Evolutionary conservation across 2,888 invertebrate genomes (phyloP), one percentile per base, ranked within the genome.

Genomic region (Syritta pipiens): DNA sequence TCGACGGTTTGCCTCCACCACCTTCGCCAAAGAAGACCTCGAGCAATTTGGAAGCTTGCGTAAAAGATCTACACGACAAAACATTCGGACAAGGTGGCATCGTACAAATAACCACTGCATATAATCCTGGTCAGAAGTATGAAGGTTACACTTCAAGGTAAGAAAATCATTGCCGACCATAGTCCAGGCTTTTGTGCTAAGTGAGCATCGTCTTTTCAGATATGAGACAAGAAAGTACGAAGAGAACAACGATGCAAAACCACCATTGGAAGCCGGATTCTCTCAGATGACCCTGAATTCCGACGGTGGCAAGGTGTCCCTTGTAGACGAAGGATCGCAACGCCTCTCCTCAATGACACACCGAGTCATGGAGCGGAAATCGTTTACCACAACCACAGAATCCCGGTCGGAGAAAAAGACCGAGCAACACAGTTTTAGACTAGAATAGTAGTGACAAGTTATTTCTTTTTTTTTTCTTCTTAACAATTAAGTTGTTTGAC

Each of bases 131-230:
- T 22, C 86, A 86, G 82, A 92, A 90, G 81, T 93, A 93, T 84
- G 93, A 93, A 84, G 93, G 92, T 57, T 93, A 92, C 84, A 92
- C 93, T 9, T 92, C 92, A 57, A 92, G 92, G 92, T 92, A 82
- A 90, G 90, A n/a, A n/a, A n/a, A n/a, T n/a, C n/a, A n/a, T n/a
- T n/a, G n/a, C n/a, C n/a, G n/a, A n/a, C n/a, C n/a, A n/a, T n/a
- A n/a, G n/a, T n/a, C n/a, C n/a, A n/a, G n/a, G n/a, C n/a, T n/a
- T n/a, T n/a, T n/a, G n/a, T n/a, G n/a, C n/a, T n/a, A n/a, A n/a
- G n/a, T n/a, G n/a, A n/a, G n/a, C n/a, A n/a, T n/a, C n/a, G n/a
- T n/a, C n/a, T n/a, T n/a, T n/a, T n/a, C 62, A 89, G 89, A 85
- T 89, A 89, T 65, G 89, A 89, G 83, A 89, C 89, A 22, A 85